phyloP scores from a whole-genome alignment of 1,140 invertebrate genomes.

The Periplaneta americana region DNA sequence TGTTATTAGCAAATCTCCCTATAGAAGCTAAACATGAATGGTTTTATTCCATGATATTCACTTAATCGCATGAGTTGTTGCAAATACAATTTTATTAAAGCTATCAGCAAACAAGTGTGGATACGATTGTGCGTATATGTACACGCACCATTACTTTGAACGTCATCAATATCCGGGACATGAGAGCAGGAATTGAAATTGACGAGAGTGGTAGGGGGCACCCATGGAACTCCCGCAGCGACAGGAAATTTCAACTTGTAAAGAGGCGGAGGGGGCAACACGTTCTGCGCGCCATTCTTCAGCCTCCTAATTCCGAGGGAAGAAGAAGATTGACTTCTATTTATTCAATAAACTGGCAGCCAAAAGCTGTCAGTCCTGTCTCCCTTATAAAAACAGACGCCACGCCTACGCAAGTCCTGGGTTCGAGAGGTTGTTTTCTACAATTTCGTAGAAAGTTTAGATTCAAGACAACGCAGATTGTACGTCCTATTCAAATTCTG shows the following conservation, averaged over 20 bases:
- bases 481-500: too few species aligned
- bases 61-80: neutral
- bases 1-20: neutral
- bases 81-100: neutral
- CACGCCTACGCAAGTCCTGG: too few species aligned
- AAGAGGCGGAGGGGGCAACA: neutral
- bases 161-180: neutral
- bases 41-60: neutral
- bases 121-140: neutral
- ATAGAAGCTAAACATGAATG: neutral
- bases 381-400: too few species aligned
- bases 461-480: too few species aligned
- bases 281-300: neutral
- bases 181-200: neutral
- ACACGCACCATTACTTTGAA: neutral
- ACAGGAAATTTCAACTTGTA: neutral
- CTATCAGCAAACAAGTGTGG: neutral
- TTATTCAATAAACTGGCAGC: too few species aligned
- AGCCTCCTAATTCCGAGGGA: too few species aligned
- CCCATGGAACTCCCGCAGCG: neutral
- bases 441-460: too few species aligned
- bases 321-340: too few species aligned
- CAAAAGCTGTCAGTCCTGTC: too few species aligned
- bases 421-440: too few species aligned
- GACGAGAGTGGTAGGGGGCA: too few species aligned